phyloP scores from a whole-genome alignment of 2,888 invertebrate genomes.

The Drosophila subsilvestris region DNA sequence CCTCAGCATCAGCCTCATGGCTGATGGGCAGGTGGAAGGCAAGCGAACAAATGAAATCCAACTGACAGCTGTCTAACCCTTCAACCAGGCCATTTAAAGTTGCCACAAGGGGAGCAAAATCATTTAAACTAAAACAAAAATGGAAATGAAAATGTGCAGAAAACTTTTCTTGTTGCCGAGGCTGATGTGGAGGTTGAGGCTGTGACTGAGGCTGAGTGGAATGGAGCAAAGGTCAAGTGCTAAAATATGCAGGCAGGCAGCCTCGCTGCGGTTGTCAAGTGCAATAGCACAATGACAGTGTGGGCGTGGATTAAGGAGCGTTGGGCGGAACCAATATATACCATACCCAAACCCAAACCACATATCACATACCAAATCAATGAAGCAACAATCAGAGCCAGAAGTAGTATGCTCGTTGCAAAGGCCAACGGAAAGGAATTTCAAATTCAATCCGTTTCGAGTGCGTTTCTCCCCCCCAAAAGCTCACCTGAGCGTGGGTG shows the following conservation, averaged over 20 bases:
- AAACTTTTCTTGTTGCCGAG: constrained; percentile 23
- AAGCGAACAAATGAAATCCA: neutral
- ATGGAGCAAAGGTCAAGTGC: constrained; percentile 57
- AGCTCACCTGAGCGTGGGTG: constrained; percentile 52
- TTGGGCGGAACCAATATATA: constrained; percentile 8
- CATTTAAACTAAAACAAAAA: constrained; percentile 26
- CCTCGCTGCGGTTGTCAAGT: constrained; percentile 57
- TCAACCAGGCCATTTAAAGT: constrained; percentile 6
- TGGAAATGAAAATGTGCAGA: constrained; percentile 26
- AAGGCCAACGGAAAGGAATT: constrained; percentile 45
- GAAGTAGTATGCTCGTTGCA: neutral
- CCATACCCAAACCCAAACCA: neutral
- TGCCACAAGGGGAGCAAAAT: constrained; percentile 1
- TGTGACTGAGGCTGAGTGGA: constrained; percentile 1
- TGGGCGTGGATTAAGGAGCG: constrained; percentile 7
- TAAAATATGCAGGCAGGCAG: constrained; percentile 61
- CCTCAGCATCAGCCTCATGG: neutral
- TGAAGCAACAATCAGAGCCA: constrained; percentile 38
- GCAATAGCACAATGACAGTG: constrained; percentile 66
- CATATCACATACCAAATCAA: constrained; percentile 35
- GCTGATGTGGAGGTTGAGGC: neutral
- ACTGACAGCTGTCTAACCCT: constrained; percentile 33
- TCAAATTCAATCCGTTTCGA: constrained; percentile 67
- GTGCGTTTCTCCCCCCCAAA: constrained; percentile 49
- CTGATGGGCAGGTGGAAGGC: constrained; percentile 12